Percentiles rank a stretch among this genome's conserved stretches.
Conservation (phyloP, 2,888 invertebrate genomes). For the Chrysolina americana region DNA sequence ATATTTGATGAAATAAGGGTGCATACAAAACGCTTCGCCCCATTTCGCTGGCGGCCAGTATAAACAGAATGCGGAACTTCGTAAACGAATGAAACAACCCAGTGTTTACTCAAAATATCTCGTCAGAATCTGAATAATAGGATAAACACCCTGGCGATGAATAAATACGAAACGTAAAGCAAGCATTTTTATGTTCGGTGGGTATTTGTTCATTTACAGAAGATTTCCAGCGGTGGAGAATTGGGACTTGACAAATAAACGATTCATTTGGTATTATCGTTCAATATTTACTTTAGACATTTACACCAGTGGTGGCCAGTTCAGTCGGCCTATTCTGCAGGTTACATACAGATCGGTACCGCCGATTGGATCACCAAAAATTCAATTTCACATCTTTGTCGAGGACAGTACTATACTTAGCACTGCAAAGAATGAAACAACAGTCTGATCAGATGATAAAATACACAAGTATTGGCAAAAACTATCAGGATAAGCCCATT, state of each 20-base stretch:
- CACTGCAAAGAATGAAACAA: no score
- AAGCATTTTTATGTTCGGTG: background rate
- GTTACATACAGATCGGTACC: no score
- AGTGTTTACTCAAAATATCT: constrained; percentile 42
- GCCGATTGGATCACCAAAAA: no score
- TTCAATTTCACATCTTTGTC: no score
- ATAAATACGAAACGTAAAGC: constrained; percentile 28
- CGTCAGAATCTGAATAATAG: constrained; percentile 25
- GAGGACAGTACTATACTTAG: no score
- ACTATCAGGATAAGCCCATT: no score
- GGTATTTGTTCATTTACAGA: constrained; percentile 3
- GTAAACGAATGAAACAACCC: constrained; percentile 40
- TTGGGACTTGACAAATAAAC: background rate
- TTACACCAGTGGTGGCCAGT: background rate
- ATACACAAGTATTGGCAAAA: no score
- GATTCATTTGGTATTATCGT: background rate
- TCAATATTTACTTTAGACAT: background rate
- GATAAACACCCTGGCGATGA: constrained; percentile 32
- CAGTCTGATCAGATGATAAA: no score
- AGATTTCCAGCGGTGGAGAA: background rate
- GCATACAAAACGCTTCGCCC: constrained; percentile 47
- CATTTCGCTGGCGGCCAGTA: constrained; percentile 37
- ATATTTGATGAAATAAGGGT: constrained; percentile 50
- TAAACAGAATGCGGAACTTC: constrained; percentile 41
- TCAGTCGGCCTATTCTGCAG: no score